These are phyloP conservation scores for Cantharis flavilabris DNA, from an alignment of 2,888 invertebrate species.

Conservation along the genomic window DNA sequence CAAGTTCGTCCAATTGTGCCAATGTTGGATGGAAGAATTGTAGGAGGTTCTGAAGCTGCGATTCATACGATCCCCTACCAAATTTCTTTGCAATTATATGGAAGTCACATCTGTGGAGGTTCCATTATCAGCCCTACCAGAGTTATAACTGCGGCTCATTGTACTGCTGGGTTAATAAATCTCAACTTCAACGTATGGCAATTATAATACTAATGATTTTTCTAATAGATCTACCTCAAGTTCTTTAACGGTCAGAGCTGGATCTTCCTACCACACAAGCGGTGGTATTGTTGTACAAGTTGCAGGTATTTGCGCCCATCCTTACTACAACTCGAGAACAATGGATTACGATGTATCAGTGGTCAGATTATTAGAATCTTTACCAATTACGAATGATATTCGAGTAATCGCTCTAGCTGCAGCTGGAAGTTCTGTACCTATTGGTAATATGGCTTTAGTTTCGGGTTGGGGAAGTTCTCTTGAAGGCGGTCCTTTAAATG, in stretches of 20 bases:
- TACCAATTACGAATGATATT: not conserved
- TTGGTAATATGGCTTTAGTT: not conserved
- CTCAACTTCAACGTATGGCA: no score
- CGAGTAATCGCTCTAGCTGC: not conserved
- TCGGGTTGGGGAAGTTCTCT: not conserved
- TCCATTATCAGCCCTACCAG: conserved; percentile 35
- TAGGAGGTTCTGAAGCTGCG: conserved; percentile 38
- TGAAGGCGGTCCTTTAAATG: no score
- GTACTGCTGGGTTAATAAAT: conserved; percentile 31
- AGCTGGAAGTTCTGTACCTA: not conserved
- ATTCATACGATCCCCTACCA: conserved; percentile 41
- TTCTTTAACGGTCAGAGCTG: not conserved
- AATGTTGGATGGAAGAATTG: conserved; percentile 36
- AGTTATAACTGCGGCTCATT: conserved; percentile 44
- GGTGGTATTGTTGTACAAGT: not conserved
- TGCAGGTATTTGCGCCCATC: not conserved
- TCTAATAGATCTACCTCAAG: not conserved
- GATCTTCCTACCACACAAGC: not conserved
- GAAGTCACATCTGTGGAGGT: conserved; percentile 40
- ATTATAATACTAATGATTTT: not conserved
- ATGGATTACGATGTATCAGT: not conserved
- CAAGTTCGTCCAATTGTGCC: not conserved
- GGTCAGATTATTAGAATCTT: not conserved
- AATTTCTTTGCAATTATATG: conserved; percentile 35
- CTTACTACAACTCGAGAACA: not conserved